These are phyloP conservation scores for Epirrita christyi DNA, from an alignment of 2,888 invertebrate species.

Conservation along the genomic window DNA sequence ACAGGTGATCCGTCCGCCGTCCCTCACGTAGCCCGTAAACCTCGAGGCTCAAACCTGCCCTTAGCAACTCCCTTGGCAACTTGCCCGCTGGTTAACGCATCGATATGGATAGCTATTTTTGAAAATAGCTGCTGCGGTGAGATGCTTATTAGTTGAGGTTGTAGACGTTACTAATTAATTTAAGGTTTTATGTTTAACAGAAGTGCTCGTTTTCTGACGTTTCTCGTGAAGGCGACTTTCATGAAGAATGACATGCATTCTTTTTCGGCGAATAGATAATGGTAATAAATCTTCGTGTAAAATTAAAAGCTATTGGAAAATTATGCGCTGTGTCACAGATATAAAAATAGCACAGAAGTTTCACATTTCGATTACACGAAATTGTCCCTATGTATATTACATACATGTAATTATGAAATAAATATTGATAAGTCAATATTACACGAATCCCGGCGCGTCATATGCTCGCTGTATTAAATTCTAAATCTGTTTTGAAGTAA, in stretches of 20 bases:
- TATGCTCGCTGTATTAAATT: too few species aligned
- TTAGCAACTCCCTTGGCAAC: constrained; percentile 12
- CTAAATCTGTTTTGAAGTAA: too few species aligned
- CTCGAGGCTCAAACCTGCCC: constrained; percentile 7
- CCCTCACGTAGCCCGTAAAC: constrained; percentile 12
- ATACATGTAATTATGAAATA: too few species aligned
- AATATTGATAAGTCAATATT: too few species aligned
- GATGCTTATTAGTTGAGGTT: constrained; percentile 6
- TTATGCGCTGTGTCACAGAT: too few species aligned
- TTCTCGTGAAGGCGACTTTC: not conserved
- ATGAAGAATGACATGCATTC: not conserved
- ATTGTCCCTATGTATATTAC: too few species aligned
- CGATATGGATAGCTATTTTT: constrained; percentile 19
- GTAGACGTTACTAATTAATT: not conserved
- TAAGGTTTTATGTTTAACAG: not conserved
- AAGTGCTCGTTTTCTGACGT: not conserved
- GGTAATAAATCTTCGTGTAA: too few species aligned
- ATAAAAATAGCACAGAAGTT: too few species aligned
- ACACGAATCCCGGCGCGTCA: too few species aligned
- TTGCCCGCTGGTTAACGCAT: constrained; percentile 19
- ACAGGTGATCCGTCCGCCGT: constrained; percentile 16
- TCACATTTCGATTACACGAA: too few species aligned
- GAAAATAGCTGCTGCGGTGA: constrained; percentile 14
- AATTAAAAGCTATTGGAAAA: too few species aligned
- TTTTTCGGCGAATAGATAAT: too few species aligned